phyloP scores from a whole-genome alignment of 2,888 invertebrate species.

The Zonitis immaculata region DNA sequence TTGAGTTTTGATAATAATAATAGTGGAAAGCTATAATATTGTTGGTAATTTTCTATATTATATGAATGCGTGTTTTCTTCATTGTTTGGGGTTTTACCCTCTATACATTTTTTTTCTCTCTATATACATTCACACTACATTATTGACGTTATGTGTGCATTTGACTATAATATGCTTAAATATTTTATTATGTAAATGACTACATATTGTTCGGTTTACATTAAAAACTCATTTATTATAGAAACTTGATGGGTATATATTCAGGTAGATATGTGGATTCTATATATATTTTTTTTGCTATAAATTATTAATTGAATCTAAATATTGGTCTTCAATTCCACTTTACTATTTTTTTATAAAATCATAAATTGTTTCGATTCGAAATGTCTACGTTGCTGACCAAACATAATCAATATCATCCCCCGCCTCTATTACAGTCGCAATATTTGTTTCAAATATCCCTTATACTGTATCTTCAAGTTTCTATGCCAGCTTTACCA shows the following conservation, averaged over 20 bases:
- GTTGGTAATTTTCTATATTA: background rate
- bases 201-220: background rate
- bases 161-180: background rate
- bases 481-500: no score
- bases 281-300: no score
- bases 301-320: background rate
- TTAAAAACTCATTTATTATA: conserved; percentile 1
- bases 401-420: no score
- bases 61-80: background rate
- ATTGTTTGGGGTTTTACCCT: background rate
- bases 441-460: no score
- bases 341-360: no score
- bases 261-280: no score
- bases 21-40: no score
- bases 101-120: no score
- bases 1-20: background rate
- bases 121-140: background rate
- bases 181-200: conserved; percentile 1
- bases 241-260: background rate
- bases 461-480: no score
- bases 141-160: background rate
- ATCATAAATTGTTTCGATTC: no score
- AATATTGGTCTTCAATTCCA: background rate
- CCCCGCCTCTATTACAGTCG: no score
- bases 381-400: no score